Evolutionary conservation across 2,113 vertebrate species (phyloP), one percentile per base, ranked within the genome.

Genomic region (Acinonyx jubatus): DNA sequence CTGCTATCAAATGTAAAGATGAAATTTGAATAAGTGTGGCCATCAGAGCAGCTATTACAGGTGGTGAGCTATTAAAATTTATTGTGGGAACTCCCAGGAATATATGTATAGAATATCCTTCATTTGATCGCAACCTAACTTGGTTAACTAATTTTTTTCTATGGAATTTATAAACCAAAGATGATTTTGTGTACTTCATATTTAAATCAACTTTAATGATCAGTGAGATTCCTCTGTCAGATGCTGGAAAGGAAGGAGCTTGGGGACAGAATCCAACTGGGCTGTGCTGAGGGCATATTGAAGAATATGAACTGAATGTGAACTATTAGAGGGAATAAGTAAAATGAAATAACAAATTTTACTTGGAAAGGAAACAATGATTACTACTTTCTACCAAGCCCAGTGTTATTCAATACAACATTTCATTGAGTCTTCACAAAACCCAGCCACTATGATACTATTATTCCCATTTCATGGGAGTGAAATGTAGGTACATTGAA

Each of bases 101-200:
- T 18, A n/a, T 61, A 52, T 45, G 1, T 31, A 18, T 63, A n/a
- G 13, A 48, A n/a, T 89, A 65, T 18, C 4, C 33, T 94, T 90
- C 55, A 89, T 79, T 89, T 89, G 45, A 57, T 86, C 68, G 36
- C 33, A 73, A 66, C 41, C 13, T 41, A 25, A 95, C 82, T 66
- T 92, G 33, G 55, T 78, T 38, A 27, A 80, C 84, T 97, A 82
- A 31, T 86, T 91, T 90, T 91, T 89, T 82, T 76, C 80, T 81
- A 36, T 55, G 61, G 85, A 88, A 96, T 85, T 97, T 81, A 83
- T 91, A 94, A 84, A 78, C 41, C 50, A 57, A 19, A 41, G 25
- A 89, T 31, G 74, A 87, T 89, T 90, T 76, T 92, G 45, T 94
- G 45, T 45, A 61, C 69, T 87, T 95, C 31, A 48, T 76, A 78